Evolutionary conservation across 1,140 invertebrate species (phyloP).

Genomic region (Drosophila triauraria): DNA sequence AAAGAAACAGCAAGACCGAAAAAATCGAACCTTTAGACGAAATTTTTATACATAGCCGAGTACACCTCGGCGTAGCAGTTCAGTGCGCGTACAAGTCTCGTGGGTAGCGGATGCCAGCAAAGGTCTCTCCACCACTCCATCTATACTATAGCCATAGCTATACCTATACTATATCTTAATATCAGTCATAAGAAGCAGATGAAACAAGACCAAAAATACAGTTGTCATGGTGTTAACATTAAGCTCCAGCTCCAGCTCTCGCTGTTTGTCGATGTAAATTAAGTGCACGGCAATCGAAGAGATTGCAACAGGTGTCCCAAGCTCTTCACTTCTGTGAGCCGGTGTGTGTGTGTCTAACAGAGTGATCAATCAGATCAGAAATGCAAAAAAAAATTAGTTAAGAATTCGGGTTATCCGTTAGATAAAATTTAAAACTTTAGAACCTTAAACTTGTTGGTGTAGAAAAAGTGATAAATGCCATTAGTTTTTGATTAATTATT

Average conservation of each 20-base stretch:
- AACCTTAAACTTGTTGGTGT: slow-evolving; percentile 2
- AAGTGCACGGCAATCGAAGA: slow-evolving; percentile 69
- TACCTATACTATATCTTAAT: slow-evolving; percentile 15
- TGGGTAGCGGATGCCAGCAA: slow-evolving; percentile 83
- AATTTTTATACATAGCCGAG: slow-evolving; percentile 83
- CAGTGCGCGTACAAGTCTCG: slow-evolving; percentile 85
- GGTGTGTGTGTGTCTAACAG: slow-evolving; percentile 27
- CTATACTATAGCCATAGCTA: slow-evolving; percentile 28
- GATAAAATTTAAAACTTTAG: not conserved
- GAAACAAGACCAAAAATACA: slow-evolving; percentile 49
- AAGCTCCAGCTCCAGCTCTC: slow-evolving; percentile 40
- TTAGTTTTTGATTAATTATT: not conserved
- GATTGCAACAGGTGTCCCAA: slow-evolving; percentile 73
- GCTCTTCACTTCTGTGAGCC: slow-evolving; percentile 29
- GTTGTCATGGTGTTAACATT: slow-evolving; percentile 78
- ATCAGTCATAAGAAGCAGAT: slow-evolving; percentile 38
- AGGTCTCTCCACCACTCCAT: slow-evolving; percentile 56
- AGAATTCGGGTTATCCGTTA: slow-evolving; percentile 6
- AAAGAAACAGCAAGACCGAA: slow-evolving; percentile 47
- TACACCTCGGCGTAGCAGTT: slow-evolving; percentile 71
- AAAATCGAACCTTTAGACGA: slow-evolving; percentile 65
- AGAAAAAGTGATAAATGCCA: not conserved
- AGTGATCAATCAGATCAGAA: slow-evolving; percentile 41
- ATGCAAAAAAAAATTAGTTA: not conserved
- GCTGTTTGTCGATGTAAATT: slow-evolving; percentile 59